Evolutionary conservation across 2,888 invertebrate species (phyloP), one percentile per base, ranked within the genome.

Genomic region (Caenorhabditis drosophilae): DNA sequence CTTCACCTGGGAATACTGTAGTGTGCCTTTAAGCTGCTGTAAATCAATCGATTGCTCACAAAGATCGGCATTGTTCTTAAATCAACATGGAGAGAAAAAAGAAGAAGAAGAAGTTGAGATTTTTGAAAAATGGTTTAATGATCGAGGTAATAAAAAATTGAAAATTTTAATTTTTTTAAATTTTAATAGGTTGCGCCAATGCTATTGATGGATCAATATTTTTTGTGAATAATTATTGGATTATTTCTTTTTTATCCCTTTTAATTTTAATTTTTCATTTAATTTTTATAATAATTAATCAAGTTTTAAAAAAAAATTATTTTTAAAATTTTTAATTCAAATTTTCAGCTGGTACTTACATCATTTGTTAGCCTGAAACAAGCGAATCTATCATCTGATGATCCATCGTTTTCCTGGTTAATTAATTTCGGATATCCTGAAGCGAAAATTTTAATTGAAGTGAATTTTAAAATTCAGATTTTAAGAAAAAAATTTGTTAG

Each of bases 21-120:
- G 48, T n/a, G 52, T 62, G 3, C 62, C 62, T 12, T 38, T 62
- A 25, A 62, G 62, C 22, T 62, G 62, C 34, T 62, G 62, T 31
- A 56, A 53, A 42, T 42, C 56, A 0, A 23, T 35, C 4, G 31
- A 36, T 11, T 62, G 62, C 40, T 54, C 56, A 9, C 61, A 51
- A 41, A 56, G 41, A 22, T 36, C 41, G n/a, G 25, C 41, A 12
- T 16, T 45, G 18, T 34, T 51, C 23, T 42, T 20, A 23, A 23
- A 23, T 4, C 12, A 40, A 56, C 22, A 3, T 40, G 41, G n/a
- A n/a, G n/a, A n/a, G n/a, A n/a, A n/a, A n/a, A n/a, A n/a, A n/a
- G n/a, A n/a, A n/a, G n/a, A n/a, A n/a, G n/a, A n/a, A n/a, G n/a
- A n/a, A n/a, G n/a, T n/a, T n/a, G n/a, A n/a, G 18, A 56, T 48